Conservation (phyloP, 1,140 invertebrate genomes). For the Drosophila orosa region DNA sequence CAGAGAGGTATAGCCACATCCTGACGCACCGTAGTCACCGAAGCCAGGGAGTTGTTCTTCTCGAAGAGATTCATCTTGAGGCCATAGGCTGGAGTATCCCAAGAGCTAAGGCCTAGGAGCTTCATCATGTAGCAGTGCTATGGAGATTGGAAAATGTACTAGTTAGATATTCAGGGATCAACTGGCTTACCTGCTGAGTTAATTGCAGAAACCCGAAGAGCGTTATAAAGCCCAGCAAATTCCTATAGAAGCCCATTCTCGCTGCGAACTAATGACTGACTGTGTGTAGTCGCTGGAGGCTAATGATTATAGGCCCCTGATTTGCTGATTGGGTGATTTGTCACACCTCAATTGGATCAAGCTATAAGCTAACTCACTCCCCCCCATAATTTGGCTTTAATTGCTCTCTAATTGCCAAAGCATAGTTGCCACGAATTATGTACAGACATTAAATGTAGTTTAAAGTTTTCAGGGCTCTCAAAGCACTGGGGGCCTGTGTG, state of each 20-base stretch:
- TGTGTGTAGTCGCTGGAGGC: constrained; percentile 5
- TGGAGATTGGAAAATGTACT: no score
- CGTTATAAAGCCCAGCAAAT: constrained; percentile 25
- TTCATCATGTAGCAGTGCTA: constrained; percentile 72
- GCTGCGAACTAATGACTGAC: background rate
- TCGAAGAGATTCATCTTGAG: constrained; percentile 46
- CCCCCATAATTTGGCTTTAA: constrained; percentile 16
- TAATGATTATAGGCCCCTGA: constrained; percentile 49
- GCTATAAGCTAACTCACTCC: background rate
- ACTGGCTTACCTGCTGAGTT: constrained; percentile 41
- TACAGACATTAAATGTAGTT: background rate
- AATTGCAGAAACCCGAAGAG: constrained; percentile 42
- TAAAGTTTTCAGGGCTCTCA: constrained; percentile 1
- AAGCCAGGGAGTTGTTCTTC: constrained; percentile 69
- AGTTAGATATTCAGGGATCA: fast-evolving
- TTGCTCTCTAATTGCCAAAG: constrained; percentile 32
- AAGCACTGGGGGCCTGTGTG: constrained; percentile 6
- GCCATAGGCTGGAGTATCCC: constrained; percentile 65
- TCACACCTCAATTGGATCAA: constrained; percentile 47
- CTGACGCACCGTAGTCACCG: constrained; percentile 63
- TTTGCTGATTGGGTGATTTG: constrained; percentile 44
- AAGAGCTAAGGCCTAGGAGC: constrained; percentile 32
- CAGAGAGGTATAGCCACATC: constrained; percentile 67
- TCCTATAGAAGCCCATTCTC: constrained; percentile 43
- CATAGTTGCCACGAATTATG: constrained; percentile 7